phyloP scores from a whole-genome alignment of 2,888 invertebrate species.

The Coremacera marginata region DNA sequence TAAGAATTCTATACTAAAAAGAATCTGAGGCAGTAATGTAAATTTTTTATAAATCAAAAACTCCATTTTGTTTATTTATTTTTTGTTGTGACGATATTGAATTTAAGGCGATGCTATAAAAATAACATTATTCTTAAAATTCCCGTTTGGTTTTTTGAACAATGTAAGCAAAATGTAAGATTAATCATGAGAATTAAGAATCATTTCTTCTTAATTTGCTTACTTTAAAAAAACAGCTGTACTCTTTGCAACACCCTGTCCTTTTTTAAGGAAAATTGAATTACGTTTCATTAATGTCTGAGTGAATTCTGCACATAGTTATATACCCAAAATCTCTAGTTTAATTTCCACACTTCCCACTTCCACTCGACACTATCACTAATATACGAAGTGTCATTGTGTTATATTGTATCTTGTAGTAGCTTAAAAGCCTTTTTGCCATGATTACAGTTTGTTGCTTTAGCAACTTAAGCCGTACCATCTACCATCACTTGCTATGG shows the following conservation, averaged over 20 bases:
- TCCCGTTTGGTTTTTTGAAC: no score
- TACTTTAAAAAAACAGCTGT: background rate
- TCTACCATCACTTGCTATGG: slow-evolving; percentile 3
- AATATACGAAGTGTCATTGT: slow-evolving; percentile 36
- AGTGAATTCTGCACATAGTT: background rate
- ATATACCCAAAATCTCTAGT: background rate
- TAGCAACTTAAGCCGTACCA: slow-evolving; percentile 20
- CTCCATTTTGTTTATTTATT: no score
- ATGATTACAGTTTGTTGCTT: slow-evolving; percentile 11
- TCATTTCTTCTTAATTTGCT: no score
- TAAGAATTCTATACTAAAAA: no score
- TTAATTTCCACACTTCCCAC: background rate
- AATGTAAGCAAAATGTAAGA: no score
- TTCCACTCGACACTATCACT: background rate
- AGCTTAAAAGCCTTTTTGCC: slow-evolving; percentile 19
- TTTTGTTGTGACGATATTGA: no score
- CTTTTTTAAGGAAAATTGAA: background rate
- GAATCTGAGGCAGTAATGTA: no score
- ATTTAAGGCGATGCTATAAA: no score
- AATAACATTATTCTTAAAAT: no score
- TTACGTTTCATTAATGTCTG: background rate
- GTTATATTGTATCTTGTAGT: slow-evolving; percentile 24
- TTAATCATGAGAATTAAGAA: no score
- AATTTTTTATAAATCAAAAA: no score
- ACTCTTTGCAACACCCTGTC: background rate